Base-by-base conservation (phyloP, 2,888 invertebrate species). In the Melanophora roralis region DNA sequence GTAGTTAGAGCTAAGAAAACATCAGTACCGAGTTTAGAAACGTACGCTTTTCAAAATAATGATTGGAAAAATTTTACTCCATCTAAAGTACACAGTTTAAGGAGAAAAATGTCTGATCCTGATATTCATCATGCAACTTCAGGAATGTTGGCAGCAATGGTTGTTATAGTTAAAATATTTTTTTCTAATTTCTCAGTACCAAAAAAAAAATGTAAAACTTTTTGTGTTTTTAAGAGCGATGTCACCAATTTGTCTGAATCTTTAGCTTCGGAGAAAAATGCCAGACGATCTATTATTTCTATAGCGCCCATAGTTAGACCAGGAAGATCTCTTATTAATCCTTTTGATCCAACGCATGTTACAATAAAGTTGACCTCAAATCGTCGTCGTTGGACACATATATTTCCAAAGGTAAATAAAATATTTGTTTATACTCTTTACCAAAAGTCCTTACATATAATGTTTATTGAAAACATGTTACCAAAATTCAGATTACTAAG, bases 271-370 rank as follows among this genome's bases (percentile, higher is more conserved):
- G 89, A 89, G 16, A 89, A 89, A 76, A 89, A 89, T 81, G 83
- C 85, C 0, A 85, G 88, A 1, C 85, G 89, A 1, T 83, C 88
- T 0, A 89, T 90, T 67, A 87, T 89, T 16, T 89, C 89, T 45
- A 89, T 91, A 86, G 92, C 92, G 60, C 92, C 93, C 0, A 91
- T 93, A 51, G 91, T 93, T 19, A 90, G 94, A n/a, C 94, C 96
- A 0, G 95, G 96, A 0, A 91, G 96, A 78, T 96, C 97, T 0
- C 91, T 97, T 49, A 98, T 99, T 85, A 99, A 99, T 91, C 99
- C 99, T 0, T 99, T 99, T 89, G 98, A 98, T 89, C 99, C 99
- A 0, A 98, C 98, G 0, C 97, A 98, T 88, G 97, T 99, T 69
- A 97, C 97, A 36, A 97, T 98, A 83, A 98, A 98, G 89, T 91